Percentiles rank a stretch among this genome's conserved stretches.
Conservation (phyloP, 2,888 invertebrate genomes). For the Eupsilia transversa region DNA sequence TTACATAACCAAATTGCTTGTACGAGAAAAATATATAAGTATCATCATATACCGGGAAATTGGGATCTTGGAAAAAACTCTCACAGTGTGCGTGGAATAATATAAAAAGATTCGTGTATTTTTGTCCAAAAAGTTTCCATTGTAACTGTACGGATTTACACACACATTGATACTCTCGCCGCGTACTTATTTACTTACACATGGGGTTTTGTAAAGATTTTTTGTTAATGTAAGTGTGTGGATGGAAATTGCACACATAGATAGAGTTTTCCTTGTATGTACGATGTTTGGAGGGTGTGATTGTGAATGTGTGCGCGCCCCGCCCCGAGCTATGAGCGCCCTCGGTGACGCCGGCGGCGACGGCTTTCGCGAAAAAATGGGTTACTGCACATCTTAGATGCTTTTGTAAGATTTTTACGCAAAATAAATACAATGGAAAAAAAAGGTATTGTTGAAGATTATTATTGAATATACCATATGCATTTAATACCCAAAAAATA, state of each 20-base stretch:
- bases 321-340: constrained; percentile 85
- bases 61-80: constrained; percentile 42
- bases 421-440: constrained; percentile 2
- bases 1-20: constrained; percentile 48
- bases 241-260: constrained; percentile 21
- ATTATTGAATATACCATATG: neutral
- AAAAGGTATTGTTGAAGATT: neutral
- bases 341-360: constrained; percentile 80
- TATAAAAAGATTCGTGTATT: constrained; percentile 56
- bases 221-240: constrained; percentile 28
- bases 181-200: constrained; percentile 24
- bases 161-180: constrained; percentile 22
- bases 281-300: constrained; percentile 52
- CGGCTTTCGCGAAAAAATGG: constrained; percentile 58
- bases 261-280: constrained; percentile 62
- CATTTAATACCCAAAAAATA: neutral
- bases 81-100: constrained; percentile 46
- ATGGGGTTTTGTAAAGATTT: constrained; percentile 30
- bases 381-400: constrained; percentile 70
- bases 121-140: constrained; percentile 57
- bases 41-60: constrained; percentile 33
- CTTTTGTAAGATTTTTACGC: neutral
- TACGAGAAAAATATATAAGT: constrained; percentile 22
- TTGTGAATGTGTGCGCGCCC: constrained; percentile 76
- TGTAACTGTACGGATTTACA: constrained; percentile 34